These are phyloP conservation scores for Macquaria australasica DNA, from an alignment of 2,113 vertebrate genomes.

Conservation along the genomic window DNA sequence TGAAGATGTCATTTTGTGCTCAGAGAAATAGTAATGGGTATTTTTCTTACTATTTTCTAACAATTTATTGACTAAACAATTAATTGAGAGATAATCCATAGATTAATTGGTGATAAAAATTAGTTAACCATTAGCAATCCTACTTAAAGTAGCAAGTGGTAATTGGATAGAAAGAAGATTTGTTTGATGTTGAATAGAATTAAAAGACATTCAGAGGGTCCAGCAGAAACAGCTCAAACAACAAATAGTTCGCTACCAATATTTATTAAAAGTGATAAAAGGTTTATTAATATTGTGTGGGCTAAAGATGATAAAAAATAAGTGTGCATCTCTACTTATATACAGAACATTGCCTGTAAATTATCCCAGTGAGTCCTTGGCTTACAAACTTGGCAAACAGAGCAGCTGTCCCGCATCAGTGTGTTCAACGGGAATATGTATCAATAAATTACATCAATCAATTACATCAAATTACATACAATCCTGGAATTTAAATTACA, in stretches of 20 bases:
- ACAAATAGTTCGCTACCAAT: neutral
- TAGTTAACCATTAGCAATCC: neutral
- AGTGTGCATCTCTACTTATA: too few species aligned
- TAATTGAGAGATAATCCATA: neutral
- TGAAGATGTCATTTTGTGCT: neutral
- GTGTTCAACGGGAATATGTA: too few species aligned
- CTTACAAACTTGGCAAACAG: too few species aligned
- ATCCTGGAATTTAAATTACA: too few species aligned
- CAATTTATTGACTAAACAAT: neutral
- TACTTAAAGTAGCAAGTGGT: too few species aligned
- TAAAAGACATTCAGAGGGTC: neutral
- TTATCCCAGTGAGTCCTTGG: too few species aligned
- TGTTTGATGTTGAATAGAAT: neutral
- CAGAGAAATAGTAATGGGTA: neutral
- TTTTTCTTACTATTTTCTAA: neutral
- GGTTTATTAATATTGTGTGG: neutral
- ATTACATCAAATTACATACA: too few species aligned
- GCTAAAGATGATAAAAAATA: neutral
- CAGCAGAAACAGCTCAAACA: neutral
- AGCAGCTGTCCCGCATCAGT: too few species aligned
- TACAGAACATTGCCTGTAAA: too few species aligned
- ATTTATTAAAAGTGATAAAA: neutral
- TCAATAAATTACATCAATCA: too few species aligned
- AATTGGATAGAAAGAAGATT: neutral
- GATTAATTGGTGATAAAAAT: neutral